Evolutionary conservation across 2,113 vertebrate genomes (phyloP).

Genomic region (Phrynosoma platyrhinos): DNA sequence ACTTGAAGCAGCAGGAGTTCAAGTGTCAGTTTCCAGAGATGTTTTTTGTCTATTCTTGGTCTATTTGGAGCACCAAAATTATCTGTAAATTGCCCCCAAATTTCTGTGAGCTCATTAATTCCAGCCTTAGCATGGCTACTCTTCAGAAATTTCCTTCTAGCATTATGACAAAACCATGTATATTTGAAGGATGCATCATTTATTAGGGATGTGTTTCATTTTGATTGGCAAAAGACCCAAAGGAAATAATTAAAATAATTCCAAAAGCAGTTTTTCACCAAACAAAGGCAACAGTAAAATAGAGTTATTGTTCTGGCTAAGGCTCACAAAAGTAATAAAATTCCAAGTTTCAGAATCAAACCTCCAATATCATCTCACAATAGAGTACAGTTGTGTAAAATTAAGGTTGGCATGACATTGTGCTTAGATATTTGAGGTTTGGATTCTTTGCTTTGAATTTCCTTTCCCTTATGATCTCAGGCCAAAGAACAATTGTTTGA

Average conservation of each 20-base stretch:
- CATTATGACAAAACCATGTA: conserved; percentile 26
- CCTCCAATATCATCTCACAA: conserved; percentile 66
- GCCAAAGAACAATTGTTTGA: conserved; percentile 66
- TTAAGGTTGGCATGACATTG: conserved; percentile 58
- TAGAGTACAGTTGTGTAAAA: conserved; percentile 67
- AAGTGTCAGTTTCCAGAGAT: conserved; percentile 33
- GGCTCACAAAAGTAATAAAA: conserved; percentile 61
- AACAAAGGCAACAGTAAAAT: conserved; percentile 65
- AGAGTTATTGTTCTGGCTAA: conserved; percentile 58
- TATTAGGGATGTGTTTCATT: conserved; percentile 56
- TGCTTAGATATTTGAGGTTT: conserved; percentile 70
- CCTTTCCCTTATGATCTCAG: conserved; percentile 66
- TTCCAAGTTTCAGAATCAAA: conserved; percentile 62
- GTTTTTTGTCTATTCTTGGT: not conserved
- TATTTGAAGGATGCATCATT: conserved; percentile 11
- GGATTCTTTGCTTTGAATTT: conserved; percentile 66
- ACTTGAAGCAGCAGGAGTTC: conserved; percentile 33
- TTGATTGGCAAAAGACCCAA: conserved; percentile 55
- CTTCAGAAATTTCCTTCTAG: conserved; percentile 29
- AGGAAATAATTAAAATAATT: conserved; percentile 51
- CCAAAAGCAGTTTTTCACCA: conserved; percentile 41
- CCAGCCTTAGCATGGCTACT: not conserved
- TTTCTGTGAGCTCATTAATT: conserved; percentile 45
- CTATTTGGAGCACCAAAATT: conserved; percentile 18
- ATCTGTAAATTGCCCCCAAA: not conserved